Evolutionary conservation across 2,888 invertebrate species (phyloP).

Genomic region (Xiphydria camelus): DNA sequence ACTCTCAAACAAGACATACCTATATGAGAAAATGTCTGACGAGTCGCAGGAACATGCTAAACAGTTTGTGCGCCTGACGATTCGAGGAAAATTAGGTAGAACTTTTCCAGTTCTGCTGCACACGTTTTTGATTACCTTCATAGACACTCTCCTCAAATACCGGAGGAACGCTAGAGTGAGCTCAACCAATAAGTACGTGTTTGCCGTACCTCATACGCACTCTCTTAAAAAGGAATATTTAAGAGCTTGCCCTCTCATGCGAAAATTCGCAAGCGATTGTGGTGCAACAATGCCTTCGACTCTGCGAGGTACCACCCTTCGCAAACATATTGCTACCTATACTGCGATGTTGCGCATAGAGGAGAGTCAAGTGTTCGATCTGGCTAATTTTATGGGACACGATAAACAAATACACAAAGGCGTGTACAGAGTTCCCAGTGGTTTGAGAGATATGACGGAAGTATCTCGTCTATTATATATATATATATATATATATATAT

Average conservation of each 20-base stretch:
- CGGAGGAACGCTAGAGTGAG: slow-evolving; percentile 15
- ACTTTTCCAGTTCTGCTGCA: slow-evolving; percentile 25
- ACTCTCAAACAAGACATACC: too few species aligned
- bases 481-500: too few species aligned
- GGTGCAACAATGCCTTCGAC: slow-evolving; percentile 27
- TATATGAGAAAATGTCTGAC: slow-evolving; percentile 14
- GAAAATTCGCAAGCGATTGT: slow-evolving; percentile 26
- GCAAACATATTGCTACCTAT: too few species aligned
- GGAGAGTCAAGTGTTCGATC: slow-evolving; percentile 27
- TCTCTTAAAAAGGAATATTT: slow-evolving; percentile 16
- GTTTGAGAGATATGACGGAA: slow-evolving; percentile 25
- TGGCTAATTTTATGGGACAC: slow-evolving; percentile 36
- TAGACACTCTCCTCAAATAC: slow-evolving; percentile 20
- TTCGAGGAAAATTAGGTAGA: too few species aligned
- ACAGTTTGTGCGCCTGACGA: slow-evolving; percentile 20
- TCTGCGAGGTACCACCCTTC: slow-evolving; percentile 27
- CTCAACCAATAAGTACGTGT: slow-evolving; percentile 19
- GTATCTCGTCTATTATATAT: slow-evolving; percentile 30
- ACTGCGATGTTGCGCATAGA: slow-evolving; percentile 28
- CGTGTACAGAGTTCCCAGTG: slow-evolving; percentile 29
- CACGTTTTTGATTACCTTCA: slow-evolving; percentile 14
- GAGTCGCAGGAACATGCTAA: slow-evolving; percentile 14
- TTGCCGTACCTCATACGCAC: neutral
- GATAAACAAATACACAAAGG: slow-evolving; percentile 33
- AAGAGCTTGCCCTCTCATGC: slow-evolving; percentile 27